These are phyloP conservation scores for Caenorhabditis brenneri DNA, from an alignment of 1,140 invertebrate species.

Conservation along the genomic window DNA sequence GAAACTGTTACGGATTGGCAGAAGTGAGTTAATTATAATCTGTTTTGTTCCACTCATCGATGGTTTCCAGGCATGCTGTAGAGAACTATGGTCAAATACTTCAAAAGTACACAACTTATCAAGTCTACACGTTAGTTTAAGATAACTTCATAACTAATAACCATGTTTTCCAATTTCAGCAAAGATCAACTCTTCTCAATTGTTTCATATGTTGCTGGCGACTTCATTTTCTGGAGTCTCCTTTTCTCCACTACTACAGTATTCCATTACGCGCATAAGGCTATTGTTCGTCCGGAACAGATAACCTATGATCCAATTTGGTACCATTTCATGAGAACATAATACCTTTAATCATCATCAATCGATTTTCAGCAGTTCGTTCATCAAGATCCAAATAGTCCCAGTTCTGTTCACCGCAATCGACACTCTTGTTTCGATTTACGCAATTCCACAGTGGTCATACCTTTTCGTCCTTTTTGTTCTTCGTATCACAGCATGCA, in stretches of 20 bases:
- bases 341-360: too few relatives aligned
- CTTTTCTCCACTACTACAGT: not conserved
- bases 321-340: too few relatives aligned
- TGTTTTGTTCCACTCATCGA: not conserved
- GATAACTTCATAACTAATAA: not conserved
- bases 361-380: conserved; percentile 34
- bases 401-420: conserved; percentile 4
- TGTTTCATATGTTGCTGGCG: conserved; percentile 16
- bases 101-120: conserved; percentile 34
- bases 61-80: conserved; percentile 12
- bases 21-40: not conserved
- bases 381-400: conserved; percentile 21
- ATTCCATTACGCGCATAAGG: conserved; percentile 36
- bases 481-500: conserved; percentile 15
- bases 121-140: conserved; percentile 25
- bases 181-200: conserved; percentile 19
- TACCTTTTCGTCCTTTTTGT: not conserved
- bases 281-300: conserved; percentile 22
- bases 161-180: not conserved
- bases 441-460: not conserved
- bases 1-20: not conserved
- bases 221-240: conserved; percentile 39
- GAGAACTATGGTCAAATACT: conserved; percentile 25
- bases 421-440: conserved; percentile 29
- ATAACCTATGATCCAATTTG: conserved; percentile 38